Evolutionary conservation across 2,797 vertebrate species (phyloP).

Genomic region (Gastrophryne carolinensis): DNA sequence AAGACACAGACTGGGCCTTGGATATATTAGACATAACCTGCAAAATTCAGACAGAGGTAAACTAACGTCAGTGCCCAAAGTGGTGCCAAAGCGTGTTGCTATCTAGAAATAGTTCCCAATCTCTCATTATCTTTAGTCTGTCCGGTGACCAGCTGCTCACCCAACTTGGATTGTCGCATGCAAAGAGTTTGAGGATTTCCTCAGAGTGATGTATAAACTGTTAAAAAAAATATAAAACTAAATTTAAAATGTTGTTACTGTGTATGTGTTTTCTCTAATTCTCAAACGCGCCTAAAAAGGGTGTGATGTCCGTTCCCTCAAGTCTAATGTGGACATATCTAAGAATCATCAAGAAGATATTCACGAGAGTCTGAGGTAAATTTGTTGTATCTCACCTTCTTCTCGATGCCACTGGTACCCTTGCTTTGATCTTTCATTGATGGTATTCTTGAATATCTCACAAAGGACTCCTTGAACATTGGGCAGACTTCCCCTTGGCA

Average conservation of each 20-base stretch:
- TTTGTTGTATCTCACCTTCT: slow-evolving; percentile 42
- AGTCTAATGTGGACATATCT: neutral
- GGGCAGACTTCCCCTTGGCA: slow-evolving; percentile 19
- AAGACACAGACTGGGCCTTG: slow-evolving; percentile 32
- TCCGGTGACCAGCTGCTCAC: slow-evolving; percentile 49
- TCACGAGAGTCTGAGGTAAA: neutral
- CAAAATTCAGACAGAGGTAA: neutral
- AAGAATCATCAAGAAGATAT: neutral
- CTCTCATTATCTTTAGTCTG: slow-evolving; percentile 37
- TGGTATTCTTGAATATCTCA: slow-evolving; percentile 26
- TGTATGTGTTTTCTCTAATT: slow-evolving; percentile 44
- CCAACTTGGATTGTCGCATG: slow-evolving; percentile 50
- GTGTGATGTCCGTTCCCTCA: neutral
- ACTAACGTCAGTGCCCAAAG: slow-evolving; percentile 8
- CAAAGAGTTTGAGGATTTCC: slow-evolving; percentile 51
- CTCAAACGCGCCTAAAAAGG: neutral
- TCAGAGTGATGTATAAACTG: slow-evolving; percentile 53
- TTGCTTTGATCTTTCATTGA: slow-evolving; percentile 18
- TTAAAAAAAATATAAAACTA: slow-evolving; percentile 50
- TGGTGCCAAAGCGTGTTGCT: slow-evolving; percentile 8
- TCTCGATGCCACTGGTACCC: slow-evolving; percentile 38
- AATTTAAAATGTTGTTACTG: slow-evolving; percentile 34
- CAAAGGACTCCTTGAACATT: slow-evolving; percentile 34
- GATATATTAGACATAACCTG: slow-evolving; percentile 19
- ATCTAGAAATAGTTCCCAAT: slow-evolving; percentile 2